Evolutionary conservation across 2,797 vertebrate species (phyloP), one percentile per base, ranked within the genome.

Genomic region (Myripristis jacobus): DNA sequence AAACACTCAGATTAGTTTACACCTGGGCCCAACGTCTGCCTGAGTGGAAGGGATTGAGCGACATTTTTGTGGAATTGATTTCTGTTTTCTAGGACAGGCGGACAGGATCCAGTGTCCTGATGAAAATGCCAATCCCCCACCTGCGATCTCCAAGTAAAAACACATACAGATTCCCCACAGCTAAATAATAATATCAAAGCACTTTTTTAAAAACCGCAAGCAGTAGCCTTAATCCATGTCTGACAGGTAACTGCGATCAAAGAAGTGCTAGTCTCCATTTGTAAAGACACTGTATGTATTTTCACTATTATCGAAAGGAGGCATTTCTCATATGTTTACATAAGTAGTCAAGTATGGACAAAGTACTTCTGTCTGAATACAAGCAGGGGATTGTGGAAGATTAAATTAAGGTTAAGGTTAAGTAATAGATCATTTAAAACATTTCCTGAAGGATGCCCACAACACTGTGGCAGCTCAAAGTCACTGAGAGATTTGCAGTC

Each of bases 111-210:
- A 65, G 54, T 54, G 65, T 9, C 12, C n/a, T 60, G 60, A 70
- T 60, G 60, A 70, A 84, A 78, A 61, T 80, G 71, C 73, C 69
- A 63, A 63, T 50, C 22, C 5, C 68, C 78, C 18, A 10, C 15
- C 64, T 34, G n/a, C 51, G 19, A 16, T 36, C 11, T 31, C 29
- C n/a, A n/a, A n/a, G n/a, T 31, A 3, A 31, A 31, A 31, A 3
- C 29, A 36, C 11, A 8, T 12, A 15, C 18, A 53, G 15, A 36
- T 18, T 3, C 21, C 21, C n/a, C 4, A 2, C 12, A 56, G 27
- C 22, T 31, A 31, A 31, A 31, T 31, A 31, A 31, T 7, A 31
- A 31, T 31, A 6, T 31, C 29, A 31, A 31, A 31, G 29, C 34
- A 36, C 11, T 36, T 36, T 12, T 1, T 12, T 1, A 11, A 36